Conservation (phyloP, 2,888 invertebrate genomes). For the Zeuzera pyrina region DNA sequence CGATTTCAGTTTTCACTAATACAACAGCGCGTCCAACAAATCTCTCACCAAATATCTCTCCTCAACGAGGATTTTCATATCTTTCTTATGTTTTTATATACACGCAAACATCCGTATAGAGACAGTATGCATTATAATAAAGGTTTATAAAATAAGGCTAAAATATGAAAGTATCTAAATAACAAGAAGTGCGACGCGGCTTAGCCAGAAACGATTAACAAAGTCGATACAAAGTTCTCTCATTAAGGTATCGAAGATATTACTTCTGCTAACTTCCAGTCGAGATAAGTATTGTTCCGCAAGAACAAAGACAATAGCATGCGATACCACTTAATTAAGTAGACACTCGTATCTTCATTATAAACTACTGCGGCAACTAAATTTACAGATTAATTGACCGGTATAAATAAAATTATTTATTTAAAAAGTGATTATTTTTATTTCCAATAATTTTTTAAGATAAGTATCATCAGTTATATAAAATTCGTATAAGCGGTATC, state of each 20-base stretch:
- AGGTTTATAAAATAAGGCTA: constrained; percentile 19
- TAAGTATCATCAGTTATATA: too few species aligned
- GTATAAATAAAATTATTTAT: constrained; percentile 12
- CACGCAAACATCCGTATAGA: too few species aligned
- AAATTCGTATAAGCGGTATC: too few species aligned
- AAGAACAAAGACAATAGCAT: constrained; percentile 63
- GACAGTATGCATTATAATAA: too few species aligned
- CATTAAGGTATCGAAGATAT: constrained; percentile 70
- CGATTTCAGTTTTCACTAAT: constrained; percentile 28
- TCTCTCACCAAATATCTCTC: constrained; percentile 15
- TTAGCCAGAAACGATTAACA: constrained; percentile 58
- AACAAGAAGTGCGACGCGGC: constrained; percentile 27
- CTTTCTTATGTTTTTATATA: too few species aligned
- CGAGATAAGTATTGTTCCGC: constrained; percentile 66
- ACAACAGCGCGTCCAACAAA: constrained; percentile 53
- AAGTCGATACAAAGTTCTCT: constrained; percentile 69
- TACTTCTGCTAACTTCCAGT: constrained; percentile 62
- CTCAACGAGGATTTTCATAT: constrained; percentile 35
- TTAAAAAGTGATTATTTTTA: too few species aligned
- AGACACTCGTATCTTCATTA: too few species aligned
- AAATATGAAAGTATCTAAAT: constrained; percentile 12
- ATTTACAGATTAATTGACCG: constrained; percentile 43
- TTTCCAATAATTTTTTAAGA: constrained; percentile 13
- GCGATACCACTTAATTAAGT: constrained; percentile 67
- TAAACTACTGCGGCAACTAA: constrained; percentile 40